Percentiles rank a stretch among this genome's conserved stretches.
Evolutionary conservation across 2,113 vertebrate species (phyloP).

Genomic region (Noctilio leporinus): DNA sequence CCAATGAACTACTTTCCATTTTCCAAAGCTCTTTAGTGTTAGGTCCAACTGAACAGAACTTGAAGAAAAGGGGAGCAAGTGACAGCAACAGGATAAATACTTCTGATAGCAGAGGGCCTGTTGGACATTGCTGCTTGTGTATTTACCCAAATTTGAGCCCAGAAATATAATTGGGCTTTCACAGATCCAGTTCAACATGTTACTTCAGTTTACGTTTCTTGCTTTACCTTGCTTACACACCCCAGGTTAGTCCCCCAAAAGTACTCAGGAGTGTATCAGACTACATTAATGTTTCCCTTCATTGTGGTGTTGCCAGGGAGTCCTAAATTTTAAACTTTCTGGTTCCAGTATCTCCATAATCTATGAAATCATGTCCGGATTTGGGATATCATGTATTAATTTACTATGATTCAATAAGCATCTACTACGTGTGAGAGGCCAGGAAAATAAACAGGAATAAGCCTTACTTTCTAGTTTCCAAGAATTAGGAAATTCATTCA

Average conservation of each 20-base stretch:
- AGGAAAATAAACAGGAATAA: not conserved
- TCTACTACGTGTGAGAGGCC: not conserved
- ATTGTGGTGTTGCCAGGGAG: not conserved
- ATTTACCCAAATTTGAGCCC: not conserved
- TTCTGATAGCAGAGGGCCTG: not conserved
- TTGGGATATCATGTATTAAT: not conserved
- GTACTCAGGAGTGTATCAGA: not conserved
- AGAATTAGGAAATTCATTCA: not conserved
- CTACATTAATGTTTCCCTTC: not conserved
- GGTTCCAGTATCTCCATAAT: not conserved
- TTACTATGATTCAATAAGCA: slow-evolving; percentile 30
- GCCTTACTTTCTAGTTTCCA: not conserved
- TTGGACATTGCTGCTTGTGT: not conserved
- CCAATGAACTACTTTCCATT: not conserved
- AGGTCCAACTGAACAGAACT: not conserved
- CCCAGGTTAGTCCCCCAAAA: not conserved
- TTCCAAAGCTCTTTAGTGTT: not conserved
- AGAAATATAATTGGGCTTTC: not conserved
- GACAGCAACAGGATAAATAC: not conserved
- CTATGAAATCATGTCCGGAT: not conserved
- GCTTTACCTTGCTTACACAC: not conserved
- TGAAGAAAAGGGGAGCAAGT: not conserved
- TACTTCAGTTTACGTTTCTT: not conserved
- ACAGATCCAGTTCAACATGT: not conserved
- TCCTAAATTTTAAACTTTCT: not conserved